Percentiles rank a stretch among this genome's conserved stretches.
These are phyloP conservation scores for Drosophila rhopaloa DNA, from an alignment of 1,140 invertebrate genomes.

Conservation along the genomic window DNA sequence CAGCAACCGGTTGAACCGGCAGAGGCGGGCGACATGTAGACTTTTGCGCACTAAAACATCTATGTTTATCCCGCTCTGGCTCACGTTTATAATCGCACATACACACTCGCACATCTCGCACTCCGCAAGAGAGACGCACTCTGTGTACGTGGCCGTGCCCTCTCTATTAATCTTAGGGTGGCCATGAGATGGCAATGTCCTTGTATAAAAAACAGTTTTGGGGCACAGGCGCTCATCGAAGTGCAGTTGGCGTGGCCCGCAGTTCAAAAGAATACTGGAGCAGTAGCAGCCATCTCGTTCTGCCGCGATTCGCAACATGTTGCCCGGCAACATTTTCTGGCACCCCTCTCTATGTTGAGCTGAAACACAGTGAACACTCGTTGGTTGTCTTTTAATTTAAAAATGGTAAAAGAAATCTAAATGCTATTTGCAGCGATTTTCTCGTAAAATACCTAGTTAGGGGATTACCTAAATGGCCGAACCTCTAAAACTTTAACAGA, in stretches of 20 bases:
- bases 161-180: slow-evolving; percentile 27
- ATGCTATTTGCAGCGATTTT: no score
- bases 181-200: slow-evolving; percentile 73
- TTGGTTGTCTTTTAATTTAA: neutral
- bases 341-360: slow-evolving; percentile 10
- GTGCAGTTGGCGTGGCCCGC: slow-evolving; percentile 11
- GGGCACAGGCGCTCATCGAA: slow-evolving; percentile 65
- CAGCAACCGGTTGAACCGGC: slow-evolving; percentile 27
- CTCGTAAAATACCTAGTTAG: no score
- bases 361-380: slow-evolving; percentile 7
- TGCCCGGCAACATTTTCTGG: slow-evolving; percentile 26
- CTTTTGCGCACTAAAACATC: neutral
- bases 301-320: slow-evolving; percentile 26
- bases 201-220: slow-evolving; percentile 83
- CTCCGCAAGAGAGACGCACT: neutral
- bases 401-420: no score
- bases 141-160: neutral
- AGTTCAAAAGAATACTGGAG: neutral
- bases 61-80: slow-evolving; percentile 29
- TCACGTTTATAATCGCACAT: slow-evolving; percentile 4
- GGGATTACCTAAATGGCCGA: no score
- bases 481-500: no score
- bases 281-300: slow-evolving; percentile 4
- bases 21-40: slow-evolving; percentile 2
- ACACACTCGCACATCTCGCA: neutral